Base-by-base conservation (phyloP, 2,113 vertebrate species). In the Chunga burmeisteri region DNA sequence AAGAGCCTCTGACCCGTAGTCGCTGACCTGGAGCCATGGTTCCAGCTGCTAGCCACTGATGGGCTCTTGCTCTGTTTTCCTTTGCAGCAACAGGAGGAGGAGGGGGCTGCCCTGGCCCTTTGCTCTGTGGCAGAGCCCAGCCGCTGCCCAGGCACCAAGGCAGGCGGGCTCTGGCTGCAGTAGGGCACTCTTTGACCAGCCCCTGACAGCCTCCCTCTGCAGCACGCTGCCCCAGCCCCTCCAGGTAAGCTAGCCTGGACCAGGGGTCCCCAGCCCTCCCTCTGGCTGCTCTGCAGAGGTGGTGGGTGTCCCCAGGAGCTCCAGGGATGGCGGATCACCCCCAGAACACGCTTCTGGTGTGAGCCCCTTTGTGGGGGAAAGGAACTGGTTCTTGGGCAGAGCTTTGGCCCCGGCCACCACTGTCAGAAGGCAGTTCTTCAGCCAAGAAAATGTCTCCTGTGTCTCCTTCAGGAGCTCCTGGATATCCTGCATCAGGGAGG, bases 141-240 rank as follows among this genome's bases (percentile, higher is more conserved):
- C 36, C 6, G 1, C 59, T 70, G 71, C 25, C 22, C 23, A 50
- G 23, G 23, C 23, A 12, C 23, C 23, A 16, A 40, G 29, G 29
- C 66, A 81, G 62, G 3, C 16, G 62, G 52, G 53, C 46, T 61
- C 36, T 2, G 2, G 61, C 27, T 29, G 19, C 61, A 46, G 38
- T 52, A 74, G 14, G 32, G 22, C 0, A 0, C 22, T 38, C 15
- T 52, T 44, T 0, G 0, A 34, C 9, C 62, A 68, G 55, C 23
- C 29, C 10, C 25, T 68, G 30, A 34, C 61, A 62, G 9, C 34
- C 44, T 6, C 47, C 53, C 34, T 30, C 80, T 83, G 34, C 7
- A 8, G 12, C 55, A 26, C 7, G 7, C 62, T 85, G 55, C 67
- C 32, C 53, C 20, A 17, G 32, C 14, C 61, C 68, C 52, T 27